These are phyloP conservation scores for Microctonus hyperodae DNA, from an alignment of 2,888 invertebrate species.

Conservation along the genomic window DNA sequence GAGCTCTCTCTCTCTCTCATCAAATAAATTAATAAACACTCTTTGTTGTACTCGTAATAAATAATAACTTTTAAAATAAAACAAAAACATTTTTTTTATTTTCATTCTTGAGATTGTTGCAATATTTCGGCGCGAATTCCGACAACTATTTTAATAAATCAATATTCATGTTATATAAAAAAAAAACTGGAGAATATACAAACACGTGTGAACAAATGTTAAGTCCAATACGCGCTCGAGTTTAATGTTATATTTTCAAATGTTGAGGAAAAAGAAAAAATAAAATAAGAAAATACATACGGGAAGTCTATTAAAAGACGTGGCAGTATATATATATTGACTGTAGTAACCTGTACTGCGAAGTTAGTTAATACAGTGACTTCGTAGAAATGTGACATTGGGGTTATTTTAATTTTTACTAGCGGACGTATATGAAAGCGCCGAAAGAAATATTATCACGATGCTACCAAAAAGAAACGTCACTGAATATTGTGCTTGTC, in stretches of 20 bases:
- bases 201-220: slow-evolving; percentile 53
- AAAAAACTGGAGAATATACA: slow-evolving; percentile 23
- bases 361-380: slow-evolving; percentile 45
- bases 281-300: slow-evolving; percentile 1
- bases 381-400: slow-evolving; percentile 44
- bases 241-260: slow-evolving; percentile 12
- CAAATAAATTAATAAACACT: background rate
- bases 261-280: slow-evolving; percentile 6
- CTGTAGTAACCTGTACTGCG: slow-evolving; percentile 46
- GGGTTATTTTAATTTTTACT: slow-evolving; percentile 46
- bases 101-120: background rate
- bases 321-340: slow-evolving; percentile 27
- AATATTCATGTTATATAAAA: slow-evolving; percentile 39
- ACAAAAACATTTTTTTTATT: background rate
- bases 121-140: background rate
- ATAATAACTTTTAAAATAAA: background rate
- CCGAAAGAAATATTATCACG: slow-evolving; percentile 41
- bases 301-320: slow-evolving; percentile 38
- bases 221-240: slow-evolving; percentile 1
- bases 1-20: background rate
- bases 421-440: slow-evolving; percentile 36
- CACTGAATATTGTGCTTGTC: background rate
- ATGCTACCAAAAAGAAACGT: slow-evolving; percentile 29
- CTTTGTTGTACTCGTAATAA: background rate
- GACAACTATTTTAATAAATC: slow-evolving; percentile 41